phyloP scores from a whole-genome alignment of 1,140 invertebrate genomes.

The Ceratosolen solmsi region DNA sequence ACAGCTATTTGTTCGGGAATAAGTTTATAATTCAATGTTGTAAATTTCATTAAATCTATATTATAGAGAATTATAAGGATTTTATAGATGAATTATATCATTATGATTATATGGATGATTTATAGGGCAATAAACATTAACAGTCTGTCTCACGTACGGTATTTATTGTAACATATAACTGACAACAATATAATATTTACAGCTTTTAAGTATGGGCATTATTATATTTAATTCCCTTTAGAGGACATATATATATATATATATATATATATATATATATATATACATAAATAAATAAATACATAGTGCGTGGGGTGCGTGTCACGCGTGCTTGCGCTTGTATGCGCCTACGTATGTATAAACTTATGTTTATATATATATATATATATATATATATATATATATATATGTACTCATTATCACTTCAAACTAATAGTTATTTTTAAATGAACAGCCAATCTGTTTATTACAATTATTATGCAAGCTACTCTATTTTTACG shows the following conservation, averaged over 20 bases:
- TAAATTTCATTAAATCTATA: no score
- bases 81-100: no score
- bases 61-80: no score
- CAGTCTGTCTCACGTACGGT: conserved; percentile 59
- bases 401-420: conserved; percentile 55
- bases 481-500: neutral
- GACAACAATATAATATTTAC: conserved; percentile 71
- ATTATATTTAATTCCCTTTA: conserved; percentile 52
- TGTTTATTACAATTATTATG: conserved; percentile 18
- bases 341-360: conserved; percentile 16
- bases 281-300: neutral
- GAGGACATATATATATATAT: conserved; percentile 59
- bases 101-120: neutral
- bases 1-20: no score
- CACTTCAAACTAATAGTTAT: conserved; percentile 52
- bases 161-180: conserved; percentile 73
- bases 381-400: no score
- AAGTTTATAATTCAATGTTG: no score
- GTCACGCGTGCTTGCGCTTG: no score
- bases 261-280: no score
- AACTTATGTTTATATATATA: conserved; percentile 34
- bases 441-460: neutral
- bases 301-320: no score
- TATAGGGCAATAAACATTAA: neutral
- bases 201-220: conserved; percentile 60